These are phyloP conservation scores for Virgularia gustaviana DNA, from an alignment of 92 coral and sea anemone species.

Conservation along the genomic window DNA sequence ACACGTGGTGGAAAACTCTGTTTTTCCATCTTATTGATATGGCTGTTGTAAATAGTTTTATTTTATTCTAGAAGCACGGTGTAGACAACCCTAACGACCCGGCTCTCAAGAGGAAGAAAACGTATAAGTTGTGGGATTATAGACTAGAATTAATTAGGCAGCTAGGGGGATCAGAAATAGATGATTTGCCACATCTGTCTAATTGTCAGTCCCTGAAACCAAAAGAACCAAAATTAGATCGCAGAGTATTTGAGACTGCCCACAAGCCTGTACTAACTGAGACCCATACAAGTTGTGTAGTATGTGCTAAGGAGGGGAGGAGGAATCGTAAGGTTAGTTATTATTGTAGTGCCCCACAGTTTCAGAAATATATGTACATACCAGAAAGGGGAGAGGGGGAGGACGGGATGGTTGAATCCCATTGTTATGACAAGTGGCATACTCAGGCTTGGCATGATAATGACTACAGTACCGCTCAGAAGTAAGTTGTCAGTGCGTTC, in stretches of 20 bases:
- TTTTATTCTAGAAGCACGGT: slow-evolving; percentile 39
- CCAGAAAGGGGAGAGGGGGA: too few species aligned
- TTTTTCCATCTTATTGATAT: slow-evolving; percentile 58
- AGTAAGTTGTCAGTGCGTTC: too few species aligned
- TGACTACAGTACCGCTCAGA: neutral
- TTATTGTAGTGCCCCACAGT: slow-evolving; percentile 43
- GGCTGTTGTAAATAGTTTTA: slow-evolving; percentile 29
- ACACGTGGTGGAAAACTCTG: slow-evolving; percentile 64
- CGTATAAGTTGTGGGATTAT: slow-evolving; percentile 40
- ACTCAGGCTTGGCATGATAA: neutral
- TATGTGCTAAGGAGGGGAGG: slow-evolving; percentile 20
- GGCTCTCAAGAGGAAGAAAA: slow-evolving; percentile 16
- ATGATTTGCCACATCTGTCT: too few species aligned
- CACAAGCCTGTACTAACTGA: slow-evolving; percentile 35
- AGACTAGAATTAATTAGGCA: slow-evolving; percentile 47
- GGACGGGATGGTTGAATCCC: too few species aligned
- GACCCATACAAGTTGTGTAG: slow-evolving; percentile 29
- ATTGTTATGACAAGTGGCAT: slow-evolving; percentile 41
- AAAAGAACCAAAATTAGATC: neutral
- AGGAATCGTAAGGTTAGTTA: slow-evolving; percentile 29
- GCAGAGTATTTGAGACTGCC: neutral
- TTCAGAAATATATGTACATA: slow-evolving; percentile 27
- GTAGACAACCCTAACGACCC: slow-evolving; percentile 29
- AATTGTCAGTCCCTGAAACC: neutral
- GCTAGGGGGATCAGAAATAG: slow-evolving; percentile 35